These are phyloP conservation scores for Polylopha cassiicola DNA, from an alignment of 2,888 invertebrate genomes.

Conservation along the genomic window DNA sequence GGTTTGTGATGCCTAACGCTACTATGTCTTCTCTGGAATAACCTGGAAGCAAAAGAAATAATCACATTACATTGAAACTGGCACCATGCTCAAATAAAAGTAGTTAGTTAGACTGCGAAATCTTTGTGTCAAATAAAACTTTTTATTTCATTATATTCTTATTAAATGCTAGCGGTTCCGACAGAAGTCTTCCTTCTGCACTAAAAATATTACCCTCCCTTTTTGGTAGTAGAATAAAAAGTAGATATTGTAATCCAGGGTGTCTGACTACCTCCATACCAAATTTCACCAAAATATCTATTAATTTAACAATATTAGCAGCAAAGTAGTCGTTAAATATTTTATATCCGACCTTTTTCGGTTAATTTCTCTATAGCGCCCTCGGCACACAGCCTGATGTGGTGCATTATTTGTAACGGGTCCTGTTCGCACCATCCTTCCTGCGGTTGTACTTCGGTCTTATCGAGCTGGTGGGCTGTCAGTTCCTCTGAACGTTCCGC, in stretches of 20 bases:
- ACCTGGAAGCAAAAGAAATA: conserved; percentile 44
- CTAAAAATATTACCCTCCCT: too few relatives aligned
- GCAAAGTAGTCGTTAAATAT: conserved; percentile 28
- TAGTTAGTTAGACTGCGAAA: too few relatives aligned
- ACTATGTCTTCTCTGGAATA: conserved; percentile 82
- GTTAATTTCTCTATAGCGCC: conserved; percentile 82
- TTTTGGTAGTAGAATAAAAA: too few relatives aligned
- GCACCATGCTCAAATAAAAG: neutral
- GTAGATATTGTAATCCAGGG: too few relatives aligned
- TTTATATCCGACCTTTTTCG: conserved; percentile 72
- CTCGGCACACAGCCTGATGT: conserved; percentile 87
- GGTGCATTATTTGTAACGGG: conserved; percentile 88
- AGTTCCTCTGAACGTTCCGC: conserved; percentile 88
- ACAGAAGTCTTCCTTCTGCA: too few relatives aligned
- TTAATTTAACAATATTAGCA: conserved; percentile 3
- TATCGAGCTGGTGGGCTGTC: conserved; percentile 87
- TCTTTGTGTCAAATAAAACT: too few relatives aligned
- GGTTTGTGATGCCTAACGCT: conserved; percentile 96
- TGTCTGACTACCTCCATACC: too few relatives aligned
- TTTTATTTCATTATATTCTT: too few relatives aligned
- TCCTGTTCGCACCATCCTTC: conserved; percentile 98
- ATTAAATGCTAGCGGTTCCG: too few relatives aligned
- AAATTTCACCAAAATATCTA: neutral
- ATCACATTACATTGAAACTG: neutral
- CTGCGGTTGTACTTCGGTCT: conserved; percentile 86